Conservation (phyloP, 2,113 vertebrate genomes). For the Dasyurus viverrinus region DNA sequence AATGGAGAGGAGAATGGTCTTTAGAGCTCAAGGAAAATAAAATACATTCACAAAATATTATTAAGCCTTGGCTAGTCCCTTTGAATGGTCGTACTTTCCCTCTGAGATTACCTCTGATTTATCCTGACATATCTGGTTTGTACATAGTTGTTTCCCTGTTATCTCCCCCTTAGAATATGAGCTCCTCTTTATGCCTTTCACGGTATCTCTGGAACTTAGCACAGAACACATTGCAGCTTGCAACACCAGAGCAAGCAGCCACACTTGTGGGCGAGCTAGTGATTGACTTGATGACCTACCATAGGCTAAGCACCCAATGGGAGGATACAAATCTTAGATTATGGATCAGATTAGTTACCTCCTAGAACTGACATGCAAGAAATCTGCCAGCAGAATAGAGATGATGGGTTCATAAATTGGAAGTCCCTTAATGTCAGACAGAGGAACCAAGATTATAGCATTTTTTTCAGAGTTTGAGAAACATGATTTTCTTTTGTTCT, state of each 20-base stretch:
- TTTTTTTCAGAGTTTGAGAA: conserved; percentile 18
- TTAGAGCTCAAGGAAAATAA: not conserved
- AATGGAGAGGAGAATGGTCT: not conserved
- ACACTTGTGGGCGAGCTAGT: not conserved
- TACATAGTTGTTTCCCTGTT: not conserved
- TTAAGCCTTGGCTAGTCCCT: not conserved
- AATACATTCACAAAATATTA: not conserved
- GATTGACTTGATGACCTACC: not conserved
- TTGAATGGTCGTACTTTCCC: not conserved
- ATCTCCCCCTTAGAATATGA: not conserved
- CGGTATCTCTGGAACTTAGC: not conserved
- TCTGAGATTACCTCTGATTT: not conserved
- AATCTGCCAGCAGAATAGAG: not conserved
- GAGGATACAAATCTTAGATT: not conserved
- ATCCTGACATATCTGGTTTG: not conserved
- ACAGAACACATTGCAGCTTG: not conserved
- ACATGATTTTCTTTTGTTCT: not conserved
- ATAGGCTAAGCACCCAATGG: not conserved
- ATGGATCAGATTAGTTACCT: not conserved
- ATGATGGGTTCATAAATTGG: not conserved
- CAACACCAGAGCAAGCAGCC: not conserved
- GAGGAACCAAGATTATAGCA: not conserved
- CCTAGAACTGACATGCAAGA: not conserved
- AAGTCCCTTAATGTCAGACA: not conserved
- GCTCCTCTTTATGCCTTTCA: not conserved